Evolutionary conservation across 2,113 vertebrate species (phyloP), one percentile per base, ranked within the genome.

Genomic region (Antennarius striatus): DNA sequence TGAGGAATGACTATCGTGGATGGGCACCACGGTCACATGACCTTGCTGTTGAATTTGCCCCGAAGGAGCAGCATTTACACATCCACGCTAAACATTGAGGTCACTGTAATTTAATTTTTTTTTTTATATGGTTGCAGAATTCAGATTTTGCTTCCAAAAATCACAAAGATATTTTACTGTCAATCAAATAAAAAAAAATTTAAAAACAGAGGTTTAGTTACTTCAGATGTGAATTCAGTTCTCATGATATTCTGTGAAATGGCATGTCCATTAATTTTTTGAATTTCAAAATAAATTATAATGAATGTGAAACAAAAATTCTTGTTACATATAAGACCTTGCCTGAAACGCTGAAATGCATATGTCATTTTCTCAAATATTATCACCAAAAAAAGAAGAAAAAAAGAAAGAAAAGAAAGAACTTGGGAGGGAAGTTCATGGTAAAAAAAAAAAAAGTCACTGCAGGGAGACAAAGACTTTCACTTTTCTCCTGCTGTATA

Each of bases 21-120:
- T 74, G 81, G 77, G 77, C 73, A 88, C 64, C 16, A 30, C 59
- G 61, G 86, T 91, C 91, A 91, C 80, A 78, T 93, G 90, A 90
- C 84, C 80, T 71, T 61, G 66, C 70, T 81, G 79, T 77, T 76
- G 85, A 83, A 86, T 79, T 70, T 88, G 69, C 68, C 75, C 22
- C 72, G 77, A 76, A 74, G 78, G 42, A 43, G 42, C 11, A 43
- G 9, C 32, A 7, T 43, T 43, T 12, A 56, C 69, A 80, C 70
- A 71, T 80, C 76, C 63, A 56, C 67, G 78, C 75, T 57, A 65
- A 66, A 74, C 65, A 81, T 56, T 58, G 4, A 56, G 67, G 71
- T 83, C 17, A 13, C 77, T 82, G 77, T 43, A 9, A 36, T 36
- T 7, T 3, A 36, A 36, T 10, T 43, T 43, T 10, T 43, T 10